Percentiles rank a stretch among this genome's conserved stretches.
phyloP scores from a whole-genome alignment of 2,888 invertebrate genomes.

The Eupithecia inturbata region DNA sequence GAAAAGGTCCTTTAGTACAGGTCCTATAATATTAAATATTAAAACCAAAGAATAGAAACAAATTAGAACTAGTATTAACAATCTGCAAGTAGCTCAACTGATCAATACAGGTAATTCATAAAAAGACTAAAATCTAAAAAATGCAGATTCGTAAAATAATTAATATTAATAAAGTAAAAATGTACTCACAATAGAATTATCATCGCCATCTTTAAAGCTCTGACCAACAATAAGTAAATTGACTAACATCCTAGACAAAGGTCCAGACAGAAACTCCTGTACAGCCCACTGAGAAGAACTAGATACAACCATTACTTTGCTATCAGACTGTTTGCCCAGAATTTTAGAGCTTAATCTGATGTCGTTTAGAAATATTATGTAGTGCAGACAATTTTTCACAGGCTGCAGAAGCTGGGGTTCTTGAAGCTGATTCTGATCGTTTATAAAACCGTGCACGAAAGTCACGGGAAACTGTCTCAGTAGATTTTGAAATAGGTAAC shows the following conservation, averaged over 20 bases:
- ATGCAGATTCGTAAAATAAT: background rate
- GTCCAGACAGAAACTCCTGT: conserved; percentile 87
- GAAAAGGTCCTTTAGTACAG: no score
- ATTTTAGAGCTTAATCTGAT: conserved; percentile 84
- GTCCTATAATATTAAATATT: background rate
- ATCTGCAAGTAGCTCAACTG: no score
- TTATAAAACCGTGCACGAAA: conserved; percentile 86
- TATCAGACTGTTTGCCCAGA: conserved; percentile 85
- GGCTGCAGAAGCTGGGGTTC: conserved; percentile 74
- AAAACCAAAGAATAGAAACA: no score
- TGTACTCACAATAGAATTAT: conserved; percentile 71
- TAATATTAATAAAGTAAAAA: background rate
- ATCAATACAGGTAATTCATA: background rate
- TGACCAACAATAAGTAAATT: conserved; percentile 89
- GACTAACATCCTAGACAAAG: conserved; percentile 86
- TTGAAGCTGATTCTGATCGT: conserved; percentile 72
- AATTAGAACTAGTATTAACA: no score
- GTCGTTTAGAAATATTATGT: conserved; percentile 87
- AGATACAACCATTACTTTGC: conserved; percentile 87
- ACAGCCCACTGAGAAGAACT: conserved; percentile 90
- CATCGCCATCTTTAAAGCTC: conserved; percentile 83
- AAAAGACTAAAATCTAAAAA: background rate
- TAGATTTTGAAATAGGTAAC: conserved; percentile 83
- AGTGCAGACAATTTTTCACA: conserved; percentile 84
- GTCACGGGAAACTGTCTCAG: conserved; percentile 83